Evolutionary conservation across 2,797 vertebrate species (phyloP).

Genomic region (Siniperca scherzeri): DNA sequence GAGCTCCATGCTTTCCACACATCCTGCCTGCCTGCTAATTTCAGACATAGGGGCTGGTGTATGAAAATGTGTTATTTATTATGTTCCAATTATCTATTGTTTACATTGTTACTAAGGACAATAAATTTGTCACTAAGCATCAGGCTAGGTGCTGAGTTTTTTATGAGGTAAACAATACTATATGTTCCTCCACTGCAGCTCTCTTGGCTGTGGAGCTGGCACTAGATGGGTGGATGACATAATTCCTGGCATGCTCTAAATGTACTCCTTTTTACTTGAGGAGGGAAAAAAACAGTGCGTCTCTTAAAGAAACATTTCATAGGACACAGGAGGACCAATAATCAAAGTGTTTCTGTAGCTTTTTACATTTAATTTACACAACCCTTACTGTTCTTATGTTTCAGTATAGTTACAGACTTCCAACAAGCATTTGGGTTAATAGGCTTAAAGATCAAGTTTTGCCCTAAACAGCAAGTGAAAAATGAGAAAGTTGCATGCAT

Average conservation of each 20-base stretch:
- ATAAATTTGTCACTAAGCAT: slow-evolving; percentile 91
- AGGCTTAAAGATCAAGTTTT: slow-evolving; percentile 35
- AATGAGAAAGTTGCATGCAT: slow-evolving; percentile 15
- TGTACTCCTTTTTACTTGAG: slow-evolving; percentile 89
- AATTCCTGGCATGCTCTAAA: slow-evolving; percentile 93
- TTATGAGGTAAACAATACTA: slow-evolving; percentile 96
- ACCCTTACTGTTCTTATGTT: slow-evolving; percentile 43
- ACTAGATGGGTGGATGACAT: slow-evolving; percentile 90
- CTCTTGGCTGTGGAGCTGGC: slow-evolving; percentile 91
- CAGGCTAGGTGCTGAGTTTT: slow-evolving; percentile 91
- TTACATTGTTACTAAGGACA: slow-evolving; percentile 94
- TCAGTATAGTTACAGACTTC: slow-evolving; percentile 31
- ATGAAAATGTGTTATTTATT: slow-evolving; percentile 85
- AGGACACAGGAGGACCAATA: slow-evolving; percentile 76
- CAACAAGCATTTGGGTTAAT: slow-evolving; percentile 36
- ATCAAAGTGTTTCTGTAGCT: slow-evolving; percentile 77
- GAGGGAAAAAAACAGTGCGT: slow-evolving; percentile 71
- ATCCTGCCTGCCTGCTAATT: slow-evolving; percentile 70
- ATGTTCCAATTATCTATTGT: slow-evolving; percentile 90
- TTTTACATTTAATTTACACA: slow-evolving; percentile 67
- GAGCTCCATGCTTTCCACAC: slow-evolving; percentile 61
- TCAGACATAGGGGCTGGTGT: slow-evolving; percentile 61
- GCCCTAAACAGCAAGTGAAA: slow-evolving; percentile 30
- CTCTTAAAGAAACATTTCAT: slow-evolving; percentile 87
- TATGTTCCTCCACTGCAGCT: slow-evolving; percentile 91